phyloP scores from a whole-genome alignment of 2,888 invertebrate genomes.

The Galerucella calmariensis region DNA sequence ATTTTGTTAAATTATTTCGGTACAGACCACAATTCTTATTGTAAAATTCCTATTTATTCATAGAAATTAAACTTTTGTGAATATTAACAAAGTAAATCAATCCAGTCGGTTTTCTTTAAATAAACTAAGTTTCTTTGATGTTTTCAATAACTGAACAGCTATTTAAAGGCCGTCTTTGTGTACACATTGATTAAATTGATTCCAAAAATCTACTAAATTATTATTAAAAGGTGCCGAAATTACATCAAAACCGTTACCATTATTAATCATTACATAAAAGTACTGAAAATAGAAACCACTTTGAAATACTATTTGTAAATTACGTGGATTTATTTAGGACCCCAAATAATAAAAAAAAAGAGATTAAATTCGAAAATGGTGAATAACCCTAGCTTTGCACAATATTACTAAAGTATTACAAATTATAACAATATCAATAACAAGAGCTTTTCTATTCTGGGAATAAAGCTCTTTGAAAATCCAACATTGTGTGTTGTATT shows the following conservation, averaged over 20 bases:
- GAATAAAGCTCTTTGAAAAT: constrained; percentile 57
- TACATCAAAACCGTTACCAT: constrained; percentile 21
- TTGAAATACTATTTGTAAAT: constrained; percentile 11
- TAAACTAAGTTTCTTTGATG: constrained; percentile 9
- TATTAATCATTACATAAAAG: constrained; percentile 16
- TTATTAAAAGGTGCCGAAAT: constrained; percentile 19
- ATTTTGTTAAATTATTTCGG: background rate
- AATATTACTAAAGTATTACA: constrained; percentile 50
- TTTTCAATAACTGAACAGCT: background rate
- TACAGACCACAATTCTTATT: background rate
- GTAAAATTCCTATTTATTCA: background rate
- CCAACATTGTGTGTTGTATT: constrained; percentile 58
- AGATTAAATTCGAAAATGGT: constrained; percentile 20
- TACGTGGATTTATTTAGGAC: background rate
- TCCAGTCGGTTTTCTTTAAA: background rate
- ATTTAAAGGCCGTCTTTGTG: background rate
- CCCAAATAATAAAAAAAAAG: background rate
- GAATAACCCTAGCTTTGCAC: constrained; percentile 47
- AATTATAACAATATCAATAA: constrained; percentile 60
- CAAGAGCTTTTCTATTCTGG: constrained; percentile 52
- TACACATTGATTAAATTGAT: constrained; percentile 22
- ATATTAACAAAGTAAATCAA: background rate
- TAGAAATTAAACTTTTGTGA: background rate
- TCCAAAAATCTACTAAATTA: constrained; percentile 21
- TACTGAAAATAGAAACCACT: constrained; percentile 7